phyloP scores from a whole-genome alignment of 2,113 vertebrate species.

The Prunella himalayana region DNA sequence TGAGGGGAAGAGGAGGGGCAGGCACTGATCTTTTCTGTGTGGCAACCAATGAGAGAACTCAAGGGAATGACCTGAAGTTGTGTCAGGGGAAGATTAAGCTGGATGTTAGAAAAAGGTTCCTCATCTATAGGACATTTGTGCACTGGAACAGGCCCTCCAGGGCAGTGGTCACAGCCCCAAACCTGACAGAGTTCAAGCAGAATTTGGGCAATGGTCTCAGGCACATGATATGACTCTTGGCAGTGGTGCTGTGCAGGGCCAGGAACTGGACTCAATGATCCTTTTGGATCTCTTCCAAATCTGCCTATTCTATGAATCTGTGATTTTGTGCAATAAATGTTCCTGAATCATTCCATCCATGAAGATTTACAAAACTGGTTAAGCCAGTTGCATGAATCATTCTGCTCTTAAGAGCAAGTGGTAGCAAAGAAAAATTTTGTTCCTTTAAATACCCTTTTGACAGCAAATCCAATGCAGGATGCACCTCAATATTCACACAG shows the following conservation, averaged over 20 bases:
- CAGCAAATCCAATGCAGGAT: slow-evolving; percentile 46
- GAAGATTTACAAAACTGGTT: slow-evolving; percentile 8
- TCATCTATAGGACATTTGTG: background rate
- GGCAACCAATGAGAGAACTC: background rate
- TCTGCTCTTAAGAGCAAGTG: slow-evolving; percentile 13
- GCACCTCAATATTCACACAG: slow-evolving; percentile 25
- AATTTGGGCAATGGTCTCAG: background rate
- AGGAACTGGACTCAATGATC: background rate
- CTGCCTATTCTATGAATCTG: background rate
- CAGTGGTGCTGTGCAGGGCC: background rate
- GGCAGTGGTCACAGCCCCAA: background rate
- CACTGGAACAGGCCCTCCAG: background rate
- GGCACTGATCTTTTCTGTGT: background rate
- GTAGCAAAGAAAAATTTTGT: slow-evolving; percentile 14
- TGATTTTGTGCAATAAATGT: background rate
- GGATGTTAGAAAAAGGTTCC: background rate
- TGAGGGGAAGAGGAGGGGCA: background rate
- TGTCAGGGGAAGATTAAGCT: background rate
- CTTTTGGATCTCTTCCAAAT: background rate
- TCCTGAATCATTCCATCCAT: background rate
- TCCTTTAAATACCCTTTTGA: slow-evolving; percentile 20
- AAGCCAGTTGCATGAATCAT: background rate
- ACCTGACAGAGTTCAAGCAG: background rate
- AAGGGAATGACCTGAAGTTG: background rate
- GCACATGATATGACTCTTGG: background rate